These are phyloP conservation scores for Oxystoma pomonae DNA, from an alignment of 2,888 invertebrate genomes.

Conservation along the genomic window DNA sequence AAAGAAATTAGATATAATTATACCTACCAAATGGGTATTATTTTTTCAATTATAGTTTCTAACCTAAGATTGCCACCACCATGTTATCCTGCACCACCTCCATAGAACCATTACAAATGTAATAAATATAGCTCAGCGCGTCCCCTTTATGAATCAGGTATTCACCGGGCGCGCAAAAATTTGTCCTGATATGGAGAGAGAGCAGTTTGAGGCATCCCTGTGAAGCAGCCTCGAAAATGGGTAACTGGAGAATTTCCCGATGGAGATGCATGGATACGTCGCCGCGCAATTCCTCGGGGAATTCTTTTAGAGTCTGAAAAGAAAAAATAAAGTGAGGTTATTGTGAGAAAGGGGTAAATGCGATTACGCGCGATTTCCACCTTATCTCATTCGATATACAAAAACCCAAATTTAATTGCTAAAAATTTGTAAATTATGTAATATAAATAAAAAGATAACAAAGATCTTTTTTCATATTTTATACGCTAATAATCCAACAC, in stretches of 20 bases:
- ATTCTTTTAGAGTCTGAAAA: constrained; percentile 84
- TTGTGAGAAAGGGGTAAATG: neutral
- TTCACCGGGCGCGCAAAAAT: constrained; percentile 95
- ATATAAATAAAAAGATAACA: no score
- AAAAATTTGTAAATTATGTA: no score
- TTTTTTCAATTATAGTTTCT: no score
- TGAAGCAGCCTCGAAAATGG: constrained; percentile 91
- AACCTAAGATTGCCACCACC: constrained; percentile 96
- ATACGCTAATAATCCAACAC: no score
- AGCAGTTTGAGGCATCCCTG: constrained; percentile 92
- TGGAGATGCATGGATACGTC: constrained; percentile 96
- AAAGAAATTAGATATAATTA: no score
- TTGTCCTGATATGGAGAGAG: constrained; percentile 87
- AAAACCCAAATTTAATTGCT: no score
- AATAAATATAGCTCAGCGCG: constrained; percentile 89
- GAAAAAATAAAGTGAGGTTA: neutral
- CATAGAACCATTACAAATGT: constrained; percentile 96
- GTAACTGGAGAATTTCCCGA: constrained; percentile 87
- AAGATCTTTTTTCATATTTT: no score
- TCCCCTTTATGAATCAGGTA: constrained; percentile 93
- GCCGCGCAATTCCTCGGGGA: constrained; percentile 92
- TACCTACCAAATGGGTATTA: no score
- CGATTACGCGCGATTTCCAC: no score
- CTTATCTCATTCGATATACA: no score
- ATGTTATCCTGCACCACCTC: constrained; percentile 94